Conservation (phyloP, 2,888 invertebrate genomes). For the Trichacis sp. region DNA sequence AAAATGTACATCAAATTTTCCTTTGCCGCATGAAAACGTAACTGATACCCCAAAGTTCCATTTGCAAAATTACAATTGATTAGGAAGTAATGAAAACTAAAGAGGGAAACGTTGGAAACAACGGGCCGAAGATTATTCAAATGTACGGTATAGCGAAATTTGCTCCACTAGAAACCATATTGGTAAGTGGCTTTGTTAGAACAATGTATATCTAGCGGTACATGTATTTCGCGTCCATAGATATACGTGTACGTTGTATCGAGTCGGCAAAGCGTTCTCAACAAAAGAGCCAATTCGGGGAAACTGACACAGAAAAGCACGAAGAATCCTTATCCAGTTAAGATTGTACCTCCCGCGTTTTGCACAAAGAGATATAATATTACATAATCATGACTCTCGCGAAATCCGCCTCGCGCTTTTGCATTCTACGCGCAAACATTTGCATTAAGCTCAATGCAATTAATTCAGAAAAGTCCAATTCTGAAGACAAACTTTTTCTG, state of each 20-base stretch:
- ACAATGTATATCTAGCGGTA: slow-evolving; percentile 30
- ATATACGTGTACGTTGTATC: slow-evolving; percentile 21
- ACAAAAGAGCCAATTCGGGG: slow-evolving; percentile 36
- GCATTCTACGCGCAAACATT: not conserved
- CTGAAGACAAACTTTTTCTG: too few relatives aligned
- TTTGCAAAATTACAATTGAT: not conserved
- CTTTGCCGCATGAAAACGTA: not conserved
- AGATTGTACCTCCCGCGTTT: slow-evolving; percentile 23
- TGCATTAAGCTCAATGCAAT: not conserved
- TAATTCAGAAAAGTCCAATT: too few relatives aligned
- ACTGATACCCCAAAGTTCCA: not conserved
- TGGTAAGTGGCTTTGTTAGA: slow-evolving; percentile 26
- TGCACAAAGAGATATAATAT: slow-evolving; percentile 21
- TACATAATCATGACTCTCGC: not conserved
- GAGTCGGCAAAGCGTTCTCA: slow-evolving; percentile 21
- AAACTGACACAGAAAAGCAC: slow-evolving; percentile 22
- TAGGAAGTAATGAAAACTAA: not conserved
- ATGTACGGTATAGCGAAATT: slow-evolving; percentile 17
- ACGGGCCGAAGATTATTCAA: slow-evolving; percentile 11
- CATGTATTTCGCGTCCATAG: slow-evolving; percentile 22
- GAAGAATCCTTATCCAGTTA: slow-evolving; percentile 17
- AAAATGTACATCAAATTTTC: too few relatives aligned
- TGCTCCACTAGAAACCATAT: slow-evolving; percentile 19
- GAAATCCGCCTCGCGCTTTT: not conserved
- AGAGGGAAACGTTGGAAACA: slow-evolving; percentile 1